Evolutionary conservation across 92 coral and sea anemone genomes (phyloP).

Genomic region (Umimayanthus kanabou): DNA sequence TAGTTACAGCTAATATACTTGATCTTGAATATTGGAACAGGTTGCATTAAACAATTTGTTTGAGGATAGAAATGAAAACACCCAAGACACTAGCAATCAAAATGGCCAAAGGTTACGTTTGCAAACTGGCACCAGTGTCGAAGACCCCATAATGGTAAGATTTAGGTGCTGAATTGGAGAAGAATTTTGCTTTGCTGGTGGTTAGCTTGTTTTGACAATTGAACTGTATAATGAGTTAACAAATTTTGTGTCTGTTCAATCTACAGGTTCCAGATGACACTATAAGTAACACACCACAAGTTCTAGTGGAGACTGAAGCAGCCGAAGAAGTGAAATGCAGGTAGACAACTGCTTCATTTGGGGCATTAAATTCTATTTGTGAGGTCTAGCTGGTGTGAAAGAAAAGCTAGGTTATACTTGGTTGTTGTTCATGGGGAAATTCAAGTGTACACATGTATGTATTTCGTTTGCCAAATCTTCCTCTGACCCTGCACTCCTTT

Average conservation of each 20-base stretch:
- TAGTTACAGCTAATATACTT: background rate
- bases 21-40: background rate
- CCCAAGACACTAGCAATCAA: background rate
- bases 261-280: background rate
- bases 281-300: background rate
- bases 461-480: too few relatives aligned
- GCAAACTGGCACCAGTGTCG: background rate
- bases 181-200: too few relatives aligned
- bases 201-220: too few relatives aligned
- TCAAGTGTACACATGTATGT: too few relatives aligned
- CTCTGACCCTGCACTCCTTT: too few relatives aligned
- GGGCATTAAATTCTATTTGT: too few relatives aligned
- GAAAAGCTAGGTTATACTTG: too few relatives aligned
- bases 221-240: too few relatives aligned
- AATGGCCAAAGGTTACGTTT: background rate
- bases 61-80: background rate
- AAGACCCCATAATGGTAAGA: constrained; percentile 3
- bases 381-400: too few relatives aligned
- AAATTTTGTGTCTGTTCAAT: too few relatives aligned
- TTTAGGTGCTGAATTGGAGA: too few relatives aligned
- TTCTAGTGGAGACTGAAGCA: background rate
- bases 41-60: background rate
- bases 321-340: background rate
- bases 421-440: too few relatives aligned
- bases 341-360: background rate